phyloP scores from a whole-genome alignment of 2,113 vertebrate species.

The Microcebus griseorufus region DNA sequence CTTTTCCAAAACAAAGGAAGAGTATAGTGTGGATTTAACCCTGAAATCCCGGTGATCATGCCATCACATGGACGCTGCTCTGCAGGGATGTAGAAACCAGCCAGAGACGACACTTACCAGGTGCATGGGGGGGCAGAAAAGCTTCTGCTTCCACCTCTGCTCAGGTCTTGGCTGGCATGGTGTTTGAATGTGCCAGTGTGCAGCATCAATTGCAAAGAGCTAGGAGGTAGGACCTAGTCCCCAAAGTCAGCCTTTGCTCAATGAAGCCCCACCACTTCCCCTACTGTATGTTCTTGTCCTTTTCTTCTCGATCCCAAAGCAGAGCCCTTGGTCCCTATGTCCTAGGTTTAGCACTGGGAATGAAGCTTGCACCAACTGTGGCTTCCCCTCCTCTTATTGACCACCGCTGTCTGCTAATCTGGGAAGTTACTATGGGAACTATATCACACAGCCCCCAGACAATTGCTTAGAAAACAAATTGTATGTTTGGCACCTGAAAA shows the following conservation, averaged over 20 bases:
- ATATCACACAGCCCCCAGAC: not conserved
- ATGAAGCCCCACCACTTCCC: not conserved
- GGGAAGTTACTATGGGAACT: slow-evolving; percentile 62
- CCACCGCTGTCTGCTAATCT: not conserved
- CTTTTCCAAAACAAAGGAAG: not conserved
- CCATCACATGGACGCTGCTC: not conserved
- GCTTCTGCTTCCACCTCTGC: not conserved
- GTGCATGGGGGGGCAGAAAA: not conserved
- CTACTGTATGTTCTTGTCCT: not conserved
- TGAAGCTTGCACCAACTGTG: not conserved
- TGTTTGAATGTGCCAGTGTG: not conserved
- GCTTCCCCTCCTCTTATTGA: not conserved
- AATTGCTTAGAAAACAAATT: slow-evolving; percentile 42
- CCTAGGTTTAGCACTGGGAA: not conserved
- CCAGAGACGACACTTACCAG: not conserved
- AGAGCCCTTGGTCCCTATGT: not conserved
- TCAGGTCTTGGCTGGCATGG: not conserved
- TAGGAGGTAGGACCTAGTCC: not conserved
- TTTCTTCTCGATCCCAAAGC: not conserved
- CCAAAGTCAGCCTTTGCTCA: not conserved
- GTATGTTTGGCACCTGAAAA: not conserved
- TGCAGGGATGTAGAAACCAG: not conserved
- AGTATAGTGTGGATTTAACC: not conserved
- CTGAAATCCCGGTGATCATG: not conserved
- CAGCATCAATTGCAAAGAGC: not conserved